Evolutionary conservation across 2,113 vertebrate genomes (phyloP), one percentile per base, ranked within the genome.

Genomic region (Camelus bactrianus): DNA sequence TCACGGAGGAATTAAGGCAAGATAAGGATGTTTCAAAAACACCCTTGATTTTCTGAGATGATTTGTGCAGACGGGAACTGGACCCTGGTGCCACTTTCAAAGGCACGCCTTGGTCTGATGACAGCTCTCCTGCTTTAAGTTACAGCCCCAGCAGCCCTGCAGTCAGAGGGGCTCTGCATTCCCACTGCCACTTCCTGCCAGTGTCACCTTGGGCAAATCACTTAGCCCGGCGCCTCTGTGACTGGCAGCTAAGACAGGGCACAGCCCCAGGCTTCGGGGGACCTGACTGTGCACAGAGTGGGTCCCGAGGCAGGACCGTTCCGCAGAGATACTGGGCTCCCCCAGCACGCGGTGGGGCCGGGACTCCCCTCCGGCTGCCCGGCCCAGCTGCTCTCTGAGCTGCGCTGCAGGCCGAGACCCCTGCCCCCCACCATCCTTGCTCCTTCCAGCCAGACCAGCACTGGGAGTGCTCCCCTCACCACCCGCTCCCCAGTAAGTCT

Each of bases 271-370:
- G 58, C 20, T 6, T n/a, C 12, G 48, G 12, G 48, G 70, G 26
- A 24, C 42, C 6, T 5, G 2, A 9, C 15, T 73, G 0, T 4
- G 8, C 52, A 26, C 15, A 3, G 9, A 67, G 54, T 1, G 5
- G 6, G 16, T 6, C 12, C 62, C 0, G 4, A 24, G 64, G 64
- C 46, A 10, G 54, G 54, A 38, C 28, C 16, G 2, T 5, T 24
- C 12, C 22, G 1, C 1, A 35, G 69, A 56, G 85, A 83, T 0
- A 6, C 76, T 9, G 7, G 48, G 2, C 14, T 54, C n/a, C 52
- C 19, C 52, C 28, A 3, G 10, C 1, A 0, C 3, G 0, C 32
- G 24, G 20, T 50, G 3, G 17, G 8, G 52, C 26, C 10, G 8
- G 10, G 52, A 24, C 50, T 38, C 20, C 35, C 58, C 54, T 20